Evolutionary conservation across 2,888 invertebrate genomes (phyloP).

Genomic region (Siphonodentalium dalli): DNA sequence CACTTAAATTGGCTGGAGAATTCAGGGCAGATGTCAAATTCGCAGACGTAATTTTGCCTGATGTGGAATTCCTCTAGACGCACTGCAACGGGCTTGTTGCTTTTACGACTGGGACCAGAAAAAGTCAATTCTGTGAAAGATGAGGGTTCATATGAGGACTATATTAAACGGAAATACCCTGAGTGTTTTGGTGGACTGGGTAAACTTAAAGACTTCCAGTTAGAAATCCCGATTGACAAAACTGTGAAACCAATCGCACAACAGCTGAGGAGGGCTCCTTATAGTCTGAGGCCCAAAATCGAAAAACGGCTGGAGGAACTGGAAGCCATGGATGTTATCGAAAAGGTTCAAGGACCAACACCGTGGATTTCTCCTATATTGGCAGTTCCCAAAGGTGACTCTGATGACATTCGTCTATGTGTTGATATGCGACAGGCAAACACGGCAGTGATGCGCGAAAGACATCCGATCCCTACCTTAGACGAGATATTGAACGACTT

Average conservation of each 20-base stretch:
- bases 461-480: conserved; percentile 23
- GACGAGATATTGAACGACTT: conserved; percentile 12
- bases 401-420: conserved; percentile 29
- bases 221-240: conserved; percentile 10
- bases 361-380: conserved; percentile 30
- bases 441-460: conserved; percentile 19
- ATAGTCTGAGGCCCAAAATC: conserved; percentile 12
- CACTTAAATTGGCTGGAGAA: too few relatives aligned
- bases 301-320: conserved; percentile 12
- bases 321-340: conserved; percentile 20
- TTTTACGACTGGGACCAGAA: not conserved
- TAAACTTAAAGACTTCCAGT: conserved; percentile 14
- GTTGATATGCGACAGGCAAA: conserved; percentile 32
- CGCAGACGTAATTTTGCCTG: not conserved
- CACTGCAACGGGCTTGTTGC: not conserved
- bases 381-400: conserved; percentile 20
- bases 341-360: conserved; percentile 21
- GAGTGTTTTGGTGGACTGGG: conserved; percentile 12
- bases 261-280: conserved; percentile 4
- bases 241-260: conserved; percentile 16
- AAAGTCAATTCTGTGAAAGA: not conserved
- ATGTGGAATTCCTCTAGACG: not conserved
- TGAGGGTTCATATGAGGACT: not conserved
- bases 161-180: not conserved
- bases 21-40: too few relatives aligned